phyloP scores from a whole-genome alignment of 1,140 invertebrate species.

The Hyles vespertilio region DNA sequence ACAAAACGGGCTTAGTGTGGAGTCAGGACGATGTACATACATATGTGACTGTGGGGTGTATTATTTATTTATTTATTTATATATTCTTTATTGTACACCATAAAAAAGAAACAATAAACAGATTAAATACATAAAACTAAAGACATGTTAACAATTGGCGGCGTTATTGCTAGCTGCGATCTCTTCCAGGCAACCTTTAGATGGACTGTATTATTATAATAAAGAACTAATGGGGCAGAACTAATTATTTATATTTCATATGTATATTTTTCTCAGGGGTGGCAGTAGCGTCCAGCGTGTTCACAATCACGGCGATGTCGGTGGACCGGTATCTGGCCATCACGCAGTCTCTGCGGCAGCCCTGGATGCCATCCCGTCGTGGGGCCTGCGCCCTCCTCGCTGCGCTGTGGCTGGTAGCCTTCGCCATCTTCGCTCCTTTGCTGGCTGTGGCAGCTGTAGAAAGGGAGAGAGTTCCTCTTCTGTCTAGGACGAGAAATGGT shows the following conservation, averaged over 20 bases:
- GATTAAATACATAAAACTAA: too few species aligned
- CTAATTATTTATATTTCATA: background rate
- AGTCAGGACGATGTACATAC: too few species aligned
- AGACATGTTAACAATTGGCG: too few species aligned
- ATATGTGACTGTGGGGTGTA: too few species aligned
- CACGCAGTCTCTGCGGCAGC: conserved; percentile 81
- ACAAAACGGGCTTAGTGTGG: too few species aligned
- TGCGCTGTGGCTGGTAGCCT: conserved; percentile 80
- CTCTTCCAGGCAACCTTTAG: too few species aligned
- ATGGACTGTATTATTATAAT: too few species aligned
- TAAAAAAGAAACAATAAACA: too few species aligned
- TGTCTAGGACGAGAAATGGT: conserved; percentile 46
- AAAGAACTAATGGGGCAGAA: too few species aligned
- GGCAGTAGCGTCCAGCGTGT: conserved; percentile 84
- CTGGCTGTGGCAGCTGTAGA: conserved; percentile 74
- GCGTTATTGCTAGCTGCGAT: too few species aligned
- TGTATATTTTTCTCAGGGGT: conserved; percentile 77
- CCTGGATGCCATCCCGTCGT: conserved; percentile 80
- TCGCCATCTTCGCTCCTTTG: conserved; percentile 81
- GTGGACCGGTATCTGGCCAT: conserved; percentile 86
- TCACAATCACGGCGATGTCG: conserved; percentile 87
- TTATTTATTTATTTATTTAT: too few species aligned
- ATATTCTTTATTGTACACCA: too few species aligned
- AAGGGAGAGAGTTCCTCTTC: conserved; percentile 61
- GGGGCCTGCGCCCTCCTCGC: conserved; percentile 79